Percentiles rank a stretch among this genome's conserved stretches.
Conservation (phyloP, 1,140 invertebrate species). For the Brevipalpus yothersi region DNA sequence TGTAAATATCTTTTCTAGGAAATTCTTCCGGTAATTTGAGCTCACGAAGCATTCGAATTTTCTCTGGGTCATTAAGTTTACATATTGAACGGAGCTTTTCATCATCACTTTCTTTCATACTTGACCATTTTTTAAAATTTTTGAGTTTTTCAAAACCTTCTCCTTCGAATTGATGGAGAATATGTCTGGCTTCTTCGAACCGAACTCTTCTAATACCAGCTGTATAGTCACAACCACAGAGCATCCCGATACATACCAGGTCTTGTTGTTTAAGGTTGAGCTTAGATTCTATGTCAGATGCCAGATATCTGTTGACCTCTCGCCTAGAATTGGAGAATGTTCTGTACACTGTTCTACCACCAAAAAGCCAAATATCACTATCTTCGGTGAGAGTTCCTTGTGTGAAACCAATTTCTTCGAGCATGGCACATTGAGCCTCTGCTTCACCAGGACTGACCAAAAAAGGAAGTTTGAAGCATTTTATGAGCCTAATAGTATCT, state of each 20-base stretch:
- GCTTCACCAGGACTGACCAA: constrained; percentile 85
- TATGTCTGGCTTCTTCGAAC: constrained; percentile 81
- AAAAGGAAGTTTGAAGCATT: constrained; percentile 80
- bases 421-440: constrained; percentile 89
- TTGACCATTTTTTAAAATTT: constrained; percentile 39
- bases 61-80: constrained; percentile 23
- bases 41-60: constrained; percentile 43
- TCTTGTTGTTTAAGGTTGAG: constrained; percentile 32
- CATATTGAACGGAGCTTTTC: constrained; percentile 1
- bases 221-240: constrained; percentile 96
- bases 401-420: constrained; percentile 49
- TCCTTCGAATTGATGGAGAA: constrained; percentile 58
- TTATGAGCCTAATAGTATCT: constrained; percentile 34
- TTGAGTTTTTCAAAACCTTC: constrained; percentile 24
- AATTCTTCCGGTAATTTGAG: constrained; percentile 45
- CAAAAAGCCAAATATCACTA: constrained; percentile 95
- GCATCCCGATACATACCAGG: constrained; percentile 65
- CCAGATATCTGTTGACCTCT: constrained; percentile 50
- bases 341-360: constrained; percentile 72
- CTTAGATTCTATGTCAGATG: constrained; percentile 44
- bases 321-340: constrained; percentile 80
- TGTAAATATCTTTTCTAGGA: constrained; percentile 42
- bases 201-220: constrained; percentile 73
- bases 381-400: constrained; percentile 79
- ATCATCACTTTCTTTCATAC: constrained; percentile 20